Conservation (phyloP, 2,888 invertebrate species). For the Zelleria hepariella region DNA sequence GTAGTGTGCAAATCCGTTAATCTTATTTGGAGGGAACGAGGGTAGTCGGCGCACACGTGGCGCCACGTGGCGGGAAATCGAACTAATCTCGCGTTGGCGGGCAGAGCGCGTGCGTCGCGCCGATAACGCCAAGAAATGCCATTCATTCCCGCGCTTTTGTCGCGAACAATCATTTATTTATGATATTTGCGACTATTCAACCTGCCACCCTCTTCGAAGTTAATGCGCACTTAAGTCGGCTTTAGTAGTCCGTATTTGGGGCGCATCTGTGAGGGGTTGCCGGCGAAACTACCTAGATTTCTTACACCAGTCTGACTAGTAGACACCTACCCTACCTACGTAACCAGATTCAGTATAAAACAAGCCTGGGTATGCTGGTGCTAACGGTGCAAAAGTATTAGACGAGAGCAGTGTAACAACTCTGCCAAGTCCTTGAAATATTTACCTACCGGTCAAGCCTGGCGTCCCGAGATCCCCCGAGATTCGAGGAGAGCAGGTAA, state of each 20-base stretch:
- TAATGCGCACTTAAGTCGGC: slow-evolving; percentile 43
- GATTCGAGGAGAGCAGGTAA: too few species aligned
- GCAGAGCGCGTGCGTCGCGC: slow-evolving; percentile 63
- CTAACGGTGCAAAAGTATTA: too few species aligned
- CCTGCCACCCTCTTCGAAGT: slow-evolving; percentile 42
- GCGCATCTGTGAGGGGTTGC: slow-evolving; percentile 20
- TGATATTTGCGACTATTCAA: slow-evolving; percentile 64
- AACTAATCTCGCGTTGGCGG: slow-evolving; percentile 66
- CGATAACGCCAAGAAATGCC: slow-evolving; percentile 68
- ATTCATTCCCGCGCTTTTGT: slow-evolving; percentile 70
- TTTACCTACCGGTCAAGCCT: too few species aligned
- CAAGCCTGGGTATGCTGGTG: too few species aligned
- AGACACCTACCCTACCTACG: too few species aligned
- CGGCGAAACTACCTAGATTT: too few species aligned
- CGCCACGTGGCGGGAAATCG: slow-evolving; percentile 66
- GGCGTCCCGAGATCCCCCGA: too few species aligned
- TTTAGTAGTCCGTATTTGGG: slow-evolving; percentile 19
- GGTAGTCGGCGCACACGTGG: slow-evolving; percentile 56
- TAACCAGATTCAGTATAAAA: too few species aligned
- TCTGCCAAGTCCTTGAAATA: too few species aligned
- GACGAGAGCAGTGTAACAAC: too few species aligned
- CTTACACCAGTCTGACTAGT: too few species aligned
- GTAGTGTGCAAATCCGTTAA: slow-evolving; percentile 72
- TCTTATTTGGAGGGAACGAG: slow-evolving; percentile 63
- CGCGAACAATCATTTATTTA: slow-evolving; percentile 70